A percentile compares a stretch with the other conserved stretches of the same genome.
phyloP scores from a whole-genome alignment of 64 coral and sea anemone species.

The Porites australiensis region DNA sequence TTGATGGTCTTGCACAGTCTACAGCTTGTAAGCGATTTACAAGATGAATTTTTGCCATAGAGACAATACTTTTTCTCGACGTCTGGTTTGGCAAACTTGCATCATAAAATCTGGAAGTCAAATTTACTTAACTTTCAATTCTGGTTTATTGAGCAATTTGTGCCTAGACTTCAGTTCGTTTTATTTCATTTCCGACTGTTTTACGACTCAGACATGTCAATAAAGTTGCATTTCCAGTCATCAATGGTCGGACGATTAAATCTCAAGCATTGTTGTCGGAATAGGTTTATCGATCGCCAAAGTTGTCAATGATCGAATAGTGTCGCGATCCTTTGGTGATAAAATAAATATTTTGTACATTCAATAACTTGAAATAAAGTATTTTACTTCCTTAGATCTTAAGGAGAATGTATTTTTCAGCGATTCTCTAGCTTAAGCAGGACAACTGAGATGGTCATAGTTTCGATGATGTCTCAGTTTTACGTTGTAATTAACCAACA shows the following conservation, averaged over 20 bases:
- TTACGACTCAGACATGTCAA: not conserved
- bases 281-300: not conserved
- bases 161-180: not conserved
- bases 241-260: constrained; percentile 16
- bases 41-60: not conserved
- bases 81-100: not conserved
- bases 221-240: constrained; percentile 15
- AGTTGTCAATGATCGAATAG: not conserved
- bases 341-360: not conserved
- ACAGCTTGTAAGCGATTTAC: not conserved
- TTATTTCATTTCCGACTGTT: constrained; percentile 25
- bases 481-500: not conserved
- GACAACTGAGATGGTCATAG: not conserved
- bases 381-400: not conserved
- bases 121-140: not conserved
- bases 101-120: not conserved
- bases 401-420: not conserved
- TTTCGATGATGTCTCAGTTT: not conserved
- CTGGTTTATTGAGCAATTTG: constrained; percentile 10
- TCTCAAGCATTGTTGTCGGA: not conserved
- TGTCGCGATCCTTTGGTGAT: not conserved
- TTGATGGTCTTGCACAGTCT: not conserved
- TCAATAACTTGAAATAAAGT: not conserved
- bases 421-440: too few species aligned
- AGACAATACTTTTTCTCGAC: not conserved